Base-by-base conservation (phyloP, 2,113 vertebrate genomes). In the Coryphaenoides rupestris region DNA sequence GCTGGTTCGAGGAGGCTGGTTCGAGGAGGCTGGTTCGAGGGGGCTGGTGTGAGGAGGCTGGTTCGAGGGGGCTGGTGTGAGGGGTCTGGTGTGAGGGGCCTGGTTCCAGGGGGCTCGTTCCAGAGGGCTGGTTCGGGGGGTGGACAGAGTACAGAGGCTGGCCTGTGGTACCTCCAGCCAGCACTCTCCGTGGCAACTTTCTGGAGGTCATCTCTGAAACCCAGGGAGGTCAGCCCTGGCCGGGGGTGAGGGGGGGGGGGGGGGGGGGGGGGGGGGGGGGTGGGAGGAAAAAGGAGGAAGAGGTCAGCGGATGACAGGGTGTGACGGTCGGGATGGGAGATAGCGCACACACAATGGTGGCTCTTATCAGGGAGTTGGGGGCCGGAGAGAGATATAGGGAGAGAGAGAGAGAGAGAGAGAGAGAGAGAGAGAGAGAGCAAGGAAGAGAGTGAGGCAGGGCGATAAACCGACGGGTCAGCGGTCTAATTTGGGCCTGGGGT, bases 81-180 rank as follows among this genome's bases (percentile, higher is more conserved):
- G n/a, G n/a, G n/a, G n/a, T n/a, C n/a, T n/a, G n/a, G n/a, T n/a
- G n/a, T n/a, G n/a, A n/a, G n/a, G n/a, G n/a, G n/a, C n/a, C n/a
- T n/a, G n/a, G n/a, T n/a, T n/a, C n/a, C n/a, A n/a, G n/a, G n/a
- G n/a, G n/a, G n/a, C n/a, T n/a, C n/a, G n/a, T n/a, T n/a, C n/a
- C n/a, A n/a, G n/a, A n/a, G n/a, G 66, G 66, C 73, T 81, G 19
- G 49, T 40, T 78, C 63, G 16, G 73, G 84, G 73, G 84, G 75
- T 23, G 73, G 71, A 73, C 57, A 59, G 19, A 1, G 49, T 17
- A 82, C 79, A 80, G 67, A 50, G 47, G 15, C 6, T 40, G 78
- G 75, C 63, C 81, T 83, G 69, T 85, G 69, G 74, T 72, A 73
- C 56, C 23, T 1, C 60, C 57, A 40, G 33, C 33, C 33, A 40